phyloP scores from a whole-genome alignment of 1,140 invertebrate genomes.

The Doryteuthis pealeii region DNA sequence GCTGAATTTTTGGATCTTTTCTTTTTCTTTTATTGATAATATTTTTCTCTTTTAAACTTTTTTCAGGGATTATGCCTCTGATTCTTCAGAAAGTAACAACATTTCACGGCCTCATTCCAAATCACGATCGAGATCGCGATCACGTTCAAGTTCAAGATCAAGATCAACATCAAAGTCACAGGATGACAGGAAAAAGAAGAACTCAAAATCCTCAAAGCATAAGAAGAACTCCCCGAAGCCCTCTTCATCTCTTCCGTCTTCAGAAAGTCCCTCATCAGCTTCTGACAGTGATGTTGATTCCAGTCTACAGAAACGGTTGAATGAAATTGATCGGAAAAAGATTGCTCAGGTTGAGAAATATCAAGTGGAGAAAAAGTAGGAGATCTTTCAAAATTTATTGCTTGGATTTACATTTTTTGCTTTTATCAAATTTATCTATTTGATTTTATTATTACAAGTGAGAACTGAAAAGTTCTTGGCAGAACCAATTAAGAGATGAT shows the following conservation, averaged over 20 bases:
- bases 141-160: too few relatives aligned
- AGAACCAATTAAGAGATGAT: too few relatives aligned
- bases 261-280: background rate
- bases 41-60: too few relatives aligned
- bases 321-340: background rate
- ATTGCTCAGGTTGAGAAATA: background rate
- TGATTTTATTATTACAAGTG: too few relatives aligned
- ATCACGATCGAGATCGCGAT: too few relatives aligned
- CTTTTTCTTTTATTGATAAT: too few relatives aligned
- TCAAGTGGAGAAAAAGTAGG: constrained; percentile 7
- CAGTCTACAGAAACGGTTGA: background rate
- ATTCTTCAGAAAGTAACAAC: too few relatives aligned
- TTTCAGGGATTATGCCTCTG: too few relatives aligned
- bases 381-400: background rate
- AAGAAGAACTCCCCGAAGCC: background rate
- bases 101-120: too few relatives aligned
- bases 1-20: too few relatives aligned
- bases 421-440: too few relatives aligned
- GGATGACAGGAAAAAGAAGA: background rate
- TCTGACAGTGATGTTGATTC: background rate
- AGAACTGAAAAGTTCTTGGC: too few relatives aligned
- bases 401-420: background rate
- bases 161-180: background rate
- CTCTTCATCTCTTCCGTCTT: background rate
- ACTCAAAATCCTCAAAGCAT: background rate